phyloP scores from a whole-genome alignment of 2,888 invertebrate genomes.

The Phragmatobia fuliginosa region DNA sequence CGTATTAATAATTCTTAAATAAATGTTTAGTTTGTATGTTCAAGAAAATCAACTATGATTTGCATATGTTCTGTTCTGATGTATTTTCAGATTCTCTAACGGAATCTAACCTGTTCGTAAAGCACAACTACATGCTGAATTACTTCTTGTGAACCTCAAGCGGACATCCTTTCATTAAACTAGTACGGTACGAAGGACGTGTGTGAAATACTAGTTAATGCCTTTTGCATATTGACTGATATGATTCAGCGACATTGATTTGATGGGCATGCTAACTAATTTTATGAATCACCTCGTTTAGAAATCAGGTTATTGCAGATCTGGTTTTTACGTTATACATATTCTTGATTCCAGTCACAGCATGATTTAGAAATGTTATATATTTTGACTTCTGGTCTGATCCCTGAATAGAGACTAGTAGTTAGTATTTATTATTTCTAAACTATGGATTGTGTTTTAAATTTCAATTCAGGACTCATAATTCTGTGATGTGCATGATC shows the following conservation, averaged over 20 bases:
- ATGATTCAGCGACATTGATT: constrained; percentile 34
- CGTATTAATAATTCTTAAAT: no score
- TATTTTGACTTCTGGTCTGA: no score
- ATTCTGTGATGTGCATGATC: no score
- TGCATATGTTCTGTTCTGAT: neutral
- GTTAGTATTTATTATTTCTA: no score
- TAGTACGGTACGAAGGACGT: constrained; percentile 19
- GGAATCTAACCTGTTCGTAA: constrained; percentile 15
- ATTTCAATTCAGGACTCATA: no score
- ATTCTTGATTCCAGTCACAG: neutral
- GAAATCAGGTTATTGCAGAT: constrained; percentile 10
- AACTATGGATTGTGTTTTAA: no score
- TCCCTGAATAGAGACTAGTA: no score
- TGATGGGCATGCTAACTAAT: constrained; percentile 26
- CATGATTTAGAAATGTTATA: neutral
- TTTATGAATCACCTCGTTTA: constrained; percentile 23
- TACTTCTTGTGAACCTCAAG: constrained; percentile 28
- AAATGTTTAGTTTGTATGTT: no score
- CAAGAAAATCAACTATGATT: neutral
- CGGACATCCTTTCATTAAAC: constrained; percentile 48
- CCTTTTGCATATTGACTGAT: constrained; percentile 43
- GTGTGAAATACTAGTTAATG: constrained; percentile 24
- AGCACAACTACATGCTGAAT: constrained; percentile 25
- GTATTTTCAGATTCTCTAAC: constrained; percentile 8
- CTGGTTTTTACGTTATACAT: constrained; percentile 3